These are phyloP conservation scores for Calephelis nemesis DNA, from an alignment of 1,140 invertebrate genomes.

Conservation along the genomic window DNA sequence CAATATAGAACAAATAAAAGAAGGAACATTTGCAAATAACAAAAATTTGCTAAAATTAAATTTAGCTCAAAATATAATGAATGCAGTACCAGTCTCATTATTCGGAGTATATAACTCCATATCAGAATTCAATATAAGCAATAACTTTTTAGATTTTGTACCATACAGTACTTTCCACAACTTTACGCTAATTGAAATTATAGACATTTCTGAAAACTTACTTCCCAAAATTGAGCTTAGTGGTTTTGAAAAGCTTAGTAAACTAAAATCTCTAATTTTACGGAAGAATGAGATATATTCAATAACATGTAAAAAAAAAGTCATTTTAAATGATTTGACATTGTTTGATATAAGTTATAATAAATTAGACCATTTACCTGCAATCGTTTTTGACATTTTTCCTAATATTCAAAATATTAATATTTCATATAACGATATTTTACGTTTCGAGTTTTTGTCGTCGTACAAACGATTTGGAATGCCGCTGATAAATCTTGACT, in stretches of 20 bases:
- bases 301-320: conserved; percentile 57
- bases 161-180: conserved; percentile 66
- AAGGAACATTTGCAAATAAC: conserved; percentile 63
- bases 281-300: conserved; percentile 70
- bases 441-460: conserved; percentile 61
- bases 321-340: conserved; percentile 52
- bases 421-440: conserved; percentile 64
- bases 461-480: conserved; percentile 49
- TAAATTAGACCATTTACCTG: conserved; percentile 55
- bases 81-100: conserved; percentile 50
- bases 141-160: conserved; percentile 67
- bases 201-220: conserved; percentile 68
- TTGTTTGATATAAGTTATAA: conserved; percentile 68
- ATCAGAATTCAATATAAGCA: conserved; percentile 68
- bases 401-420: conserved; percentile 69
- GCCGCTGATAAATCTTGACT: conserved; percentile 61
- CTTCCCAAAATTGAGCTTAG: conserved; percentile 66
- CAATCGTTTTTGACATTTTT: conserved; percentile 60
- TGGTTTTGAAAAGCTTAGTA: conserved; percentile 59
- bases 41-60: conserved; percentile 66
- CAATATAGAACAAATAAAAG: conserved; percentile 66
- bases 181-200: conserved; percentile 59
- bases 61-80: conserved; percentile 70
- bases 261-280: conserved; percentile 63
- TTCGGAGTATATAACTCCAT: conserved; percentile 58